Percentiles rank a stretch among this genome's conserved stretches.
Evolutionary conservation across 2,888 invertebrate species (phyloP).

Genomic region (Smittia sp.): DNA sequence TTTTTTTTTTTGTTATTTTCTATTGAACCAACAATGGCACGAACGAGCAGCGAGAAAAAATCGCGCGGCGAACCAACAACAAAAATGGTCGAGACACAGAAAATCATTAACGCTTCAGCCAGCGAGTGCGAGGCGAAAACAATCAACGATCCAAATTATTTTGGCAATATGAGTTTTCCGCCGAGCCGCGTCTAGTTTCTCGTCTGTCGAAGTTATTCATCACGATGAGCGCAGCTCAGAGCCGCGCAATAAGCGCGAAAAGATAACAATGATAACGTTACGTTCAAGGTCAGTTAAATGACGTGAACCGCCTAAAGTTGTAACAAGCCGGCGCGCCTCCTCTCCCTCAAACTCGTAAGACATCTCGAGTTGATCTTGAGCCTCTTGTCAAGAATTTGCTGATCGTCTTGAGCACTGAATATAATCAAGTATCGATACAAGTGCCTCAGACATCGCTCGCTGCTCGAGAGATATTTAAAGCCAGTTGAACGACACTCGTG

Average conservation of each 20-base stretch:
- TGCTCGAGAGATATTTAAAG: not conserved
- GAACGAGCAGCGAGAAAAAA: not conserved
- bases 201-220: constrained; percentile 13
- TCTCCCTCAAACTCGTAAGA: no score
- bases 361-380: no score
- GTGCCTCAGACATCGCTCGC: not conserved
- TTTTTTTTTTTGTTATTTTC: not conserved
- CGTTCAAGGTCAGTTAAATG: not conserved
- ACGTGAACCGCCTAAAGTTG: no score
- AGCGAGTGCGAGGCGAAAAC: constrained; percentile 14
- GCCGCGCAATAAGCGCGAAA: not conserved
- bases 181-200: constrained; percentile 3
- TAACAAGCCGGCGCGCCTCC: no score
- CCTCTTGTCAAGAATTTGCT: no score
- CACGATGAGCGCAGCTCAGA: not conserved
- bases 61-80: constrained; percentile 2
- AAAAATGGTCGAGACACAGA: constrained; percentile 8
- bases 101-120: constrained; percentile 20
- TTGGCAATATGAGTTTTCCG: constrained; percentile 4
- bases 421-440: no score
- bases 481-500: constrained; percentile 10
- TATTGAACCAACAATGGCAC: constrained; percentile 29
- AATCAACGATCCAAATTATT: constrained; percentile 6
- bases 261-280: not conserved
- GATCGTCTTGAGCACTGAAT: no score